Base-by-base conservation (phyloP, 2,113 vertebrate genomes). In the Pipa parva region DNA sequence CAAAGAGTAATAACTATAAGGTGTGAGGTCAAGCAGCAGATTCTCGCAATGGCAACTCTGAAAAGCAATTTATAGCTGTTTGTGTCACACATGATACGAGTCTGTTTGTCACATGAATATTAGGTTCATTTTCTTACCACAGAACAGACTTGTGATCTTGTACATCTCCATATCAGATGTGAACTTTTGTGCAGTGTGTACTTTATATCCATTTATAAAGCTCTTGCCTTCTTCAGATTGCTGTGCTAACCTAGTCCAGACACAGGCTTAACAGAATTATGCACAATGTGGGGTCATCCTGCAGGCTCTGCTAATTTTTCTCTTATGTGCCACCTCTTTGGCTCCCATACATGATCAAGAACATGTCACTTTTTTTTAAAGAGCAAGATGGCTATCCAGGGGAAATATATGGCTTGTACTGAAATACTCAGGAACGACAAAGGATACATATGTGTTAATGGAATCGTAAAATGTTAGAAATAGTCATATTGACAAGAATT, bases 291-390 rank as follows among this genome's bases (percentile, higher is more conserved):
- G 31, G 45, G 42, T 36, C 12, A 36, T 21, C 39, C 27, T 36
- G 24, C 63, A 29, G 50, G n/a, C 17, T 3, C 15, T 51, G 46
- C 46, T 54, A 28, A 7, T 52, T 49, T 12, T 49, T 39, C 48
- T 54, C 26, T 52, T 42, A 39, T 63, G 62, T 63, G 59, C 18
- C 33, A 63, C 36, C 6, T 52, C 49, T 25, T 24, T 24, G 26
- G 21, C n/a, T 21, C 6, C 46, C 46, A 49, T n/a, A 49, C 22
- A 21, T 49, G 46, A 3, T 3, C 46, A n/a, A 2, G 46, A 11
- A 49, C n/a, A n/a, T n/a, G n/a, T n/a, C n/a, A n/a, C n/a, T n/a
- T n/a, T n/a, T n/a, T n/a, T n/a, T n/a, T n/a, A n/a, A n/a, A n/a
- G n/a, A n/a, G n/a, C n/a, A n/a, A n/a, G n/a, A n/a, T n/a, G n/a